Evolutionary conservation across 2,797 vertebrate genomes (phyloP).

Genomic region (Manis pentadactyla): DNA sequence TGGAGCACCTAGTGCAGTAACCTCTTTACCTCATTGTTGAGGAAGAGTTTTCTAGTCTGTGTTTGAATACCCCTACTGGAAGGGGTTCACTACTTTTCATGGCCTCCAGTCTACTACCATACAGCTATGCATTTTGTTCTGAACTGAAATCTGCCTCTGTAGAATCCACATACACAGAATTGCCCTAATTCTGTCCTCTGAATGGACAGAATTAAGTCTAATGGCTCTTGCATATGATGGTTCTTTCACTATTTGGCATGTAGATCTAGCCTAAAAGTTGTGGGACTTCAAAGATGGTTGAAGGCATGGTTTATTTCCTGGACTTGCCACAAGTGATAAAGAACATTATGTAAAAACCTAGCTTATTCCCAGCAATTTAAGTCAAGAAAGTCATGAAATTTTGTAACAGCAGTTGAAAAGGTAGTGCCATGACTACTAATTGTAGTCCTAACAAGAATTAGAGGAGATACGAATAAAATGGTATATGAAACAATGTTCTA

Average conservation of each 20-base stretch:
- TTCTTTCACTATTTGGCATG: not conserved
- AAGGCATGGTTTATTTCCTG: not conserved
- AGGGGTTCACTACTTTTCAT: not conserved
- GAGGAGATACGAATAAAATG: not conserved
- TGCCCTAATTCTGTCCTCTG: not conserved
- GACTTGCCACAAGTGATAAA: not conserved
- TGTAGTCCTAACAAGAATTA: not conserved
- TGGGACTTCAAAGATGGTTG: conserved; percentile 4
- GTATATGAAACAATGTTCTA: not conserved
- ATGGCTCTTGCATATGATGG: not conserved
- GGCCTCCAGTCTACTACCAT: not conserved
- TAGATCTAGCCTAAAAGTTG: not conserved
- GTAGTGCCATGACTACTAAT: not conserved
- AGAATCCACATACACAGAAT: not conserved
- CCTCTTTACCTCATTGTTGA: not conserved
- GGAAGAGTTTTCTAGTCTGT: not conserved
- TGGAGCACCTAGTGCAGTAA: not conserved
- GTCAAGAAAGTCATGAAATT: conserved; percentile 11
- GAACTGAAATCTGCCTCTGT: not conserved
- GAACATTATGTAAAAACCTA: not conserved
- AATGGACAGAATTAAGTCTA: not conserved
- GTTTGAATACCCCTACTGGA: not conserved
- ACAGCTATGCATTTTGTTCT: not conserved
- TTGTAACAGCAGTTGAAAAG: not conserved
- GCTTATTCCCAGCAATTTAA: not conserved